phyloP scores from a whole-genome alignment of 2,888 invertebrate species.

The Watsonalla binaria region DNA sequence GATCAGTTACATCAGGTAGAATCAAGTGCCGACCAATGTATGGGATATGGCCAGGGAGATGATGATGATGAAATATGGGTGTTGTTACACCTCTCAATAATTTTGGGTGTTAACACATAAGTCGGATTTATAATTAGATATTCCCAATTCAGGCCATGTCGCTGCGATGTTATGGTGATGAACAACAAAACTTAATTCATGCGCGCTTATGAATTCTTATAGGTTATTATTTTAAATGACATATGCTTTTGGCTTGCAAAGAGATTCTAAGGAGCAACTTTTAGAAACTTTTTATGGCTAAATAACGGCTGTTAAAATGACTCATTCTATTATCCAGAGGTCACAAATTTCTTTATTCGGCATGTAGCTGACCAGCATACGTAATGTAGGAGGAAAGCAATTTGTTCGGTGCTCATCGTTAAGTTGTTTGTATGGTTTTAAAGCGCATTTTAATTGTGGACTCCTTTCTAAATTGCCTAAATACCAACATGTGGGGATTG shows the following conservation, averaged over 20 bases:
- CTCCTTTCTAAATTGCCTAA: constrained; percentile 47
- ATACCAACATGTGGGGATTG: constrained; percentile 21
- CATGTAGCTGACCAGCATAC: constrained; percentile 48
- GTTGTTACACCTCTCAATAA: too few species aligned
- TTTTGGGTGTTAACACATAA: too few species aligned
- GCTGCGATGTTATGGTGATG: neutral
- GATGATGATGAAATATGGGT: too few species aligned
- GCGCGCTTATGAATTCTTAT: neutral
- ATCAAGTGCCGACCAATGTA: too few species aligned
- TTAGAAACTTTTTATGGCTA: constrained; percentile 58
- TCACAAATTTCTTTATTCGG: constrained; percentile 57
- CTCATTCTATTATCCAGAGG: constrained; percentile 56
- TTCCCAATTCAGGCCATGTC: neutral
- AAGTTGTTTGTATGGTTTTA: constrained; percentile 37
- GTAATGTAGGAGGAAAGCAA: constrained; percentile 49
- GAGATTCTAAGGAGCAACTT: constrained; percentile 31
- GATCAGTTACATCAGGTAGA: too few species aligned
- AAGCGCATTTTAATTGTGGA: constrained; percentile 54
- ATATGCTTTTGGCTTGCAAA: constrained; percentile 36
- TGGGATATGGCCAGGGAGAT: too few species aligned
- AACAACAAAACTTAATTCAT: neutral
- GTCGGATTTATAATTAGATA: neutral
- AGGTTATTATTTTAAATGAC: constrained; percentile 2
- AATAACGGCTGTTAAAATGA: constrained; percentile 62
- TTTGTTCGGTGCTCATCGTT: constrained; percentile 35